These are phyloP conservation scores for Epinephelus cyanopodus DNA, from an alignment of 2,113 vertebrate species.

Conservation along the genomic window DNA sequence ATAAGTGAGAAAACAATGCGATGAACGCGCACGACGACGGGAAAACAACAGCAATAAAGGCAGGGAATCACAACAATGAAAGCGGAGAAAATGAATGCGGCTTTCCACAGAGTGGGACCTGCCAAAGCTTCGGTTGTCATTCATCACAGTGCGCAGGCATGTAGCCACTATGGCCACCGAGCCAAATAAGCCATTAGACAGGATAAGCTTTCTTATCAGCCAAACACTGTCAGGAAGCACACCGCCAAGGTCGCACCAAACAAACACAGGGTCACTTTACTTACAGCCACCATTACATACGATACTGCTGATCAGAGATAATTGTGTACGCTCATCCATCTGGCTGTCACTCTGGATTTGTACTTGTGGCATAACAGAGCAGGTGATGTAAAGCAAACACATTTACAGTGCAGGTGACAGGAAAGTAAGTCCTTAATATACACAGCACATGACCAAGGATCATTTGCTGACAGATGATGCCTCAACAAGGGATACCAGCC, in stretches of 20 bases:
- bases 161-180: conserved; percentile 41
- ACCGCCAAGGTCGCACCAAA: conserved; percentile 45
- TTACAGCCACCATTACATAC: conserved; percentile 7
- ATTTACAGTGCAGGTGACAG: conserved; percentile 5
- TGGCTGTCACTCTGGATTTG: conserved; percentile 37
- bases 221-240: conserved; percentile 29
- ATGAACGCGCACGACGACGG: not conserved
- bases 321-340: conserved; percentile 34
- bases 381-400: conserved; percentile 42
- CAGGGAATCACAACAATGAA: not conserved
- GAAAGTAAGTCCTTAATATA: not conserved
- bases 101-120: conserved; percentile 16
- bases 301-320: conserved; percentile 22
- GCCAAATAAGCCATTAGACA: conserved; percentile 74
- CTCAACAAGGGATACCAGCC: not conserved
- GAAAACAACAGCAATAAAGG: not conserved
- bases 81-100: conserved; percentile 25
- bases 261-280: conserved; percentile 52
- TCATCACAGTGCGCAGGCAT: conserved; percentile 38
- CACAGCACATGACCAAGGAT: not conserved
- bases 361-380: not conserved
- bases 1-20: conserved; percentile 54
- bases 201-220: conserved; percentile 61
- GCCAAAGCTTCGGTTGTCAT: conserved; percentile 41
- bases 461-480: not conserved